Conservation (phyloP, 2,888 invertebrate genomes). For the Acanthococcus lagerstroemiae region DNA sequence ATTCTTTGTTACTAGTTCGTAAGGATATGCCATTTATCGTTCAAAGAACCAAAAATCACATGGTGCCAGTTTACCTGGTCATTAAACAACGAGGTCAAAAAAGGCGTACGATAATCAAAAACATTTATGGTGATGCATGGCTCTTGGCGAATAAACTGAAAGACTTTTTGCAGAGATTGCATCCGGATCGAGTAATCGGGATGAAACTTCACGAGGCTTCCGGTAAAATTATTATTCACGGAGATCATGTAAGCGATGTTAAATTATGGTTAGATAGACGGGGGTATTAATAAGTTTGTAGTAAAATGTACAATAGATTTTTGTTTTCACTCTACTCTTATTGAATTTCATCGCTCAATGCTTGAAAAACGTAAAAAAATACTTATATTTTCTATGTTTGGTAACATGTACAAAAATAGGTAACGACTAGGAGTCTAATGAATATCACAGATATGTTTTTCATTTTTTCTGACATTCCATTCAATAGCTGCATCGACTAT, state of each 20-base stretch:
- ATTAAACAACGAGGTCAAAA: constrained; percentile 50
- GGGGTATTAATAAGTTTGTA: neutral
- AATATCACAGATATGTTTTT: constrained; percentile 23
- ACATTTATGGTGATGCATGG: constrained; percentile 82
- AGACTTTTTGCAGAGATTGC: constrained; percentile 44
- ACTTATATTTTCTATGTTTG: neutral
- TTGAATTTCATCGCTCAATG: no score
- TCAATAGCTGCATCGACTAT: constrained; percentile 38
- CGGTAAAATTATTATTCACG: constrained; percentile 59
- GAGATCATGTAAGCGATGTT: constrained; percentile 60
- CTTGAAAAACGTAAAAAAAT: neutral
- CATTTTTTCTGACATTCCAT: constrained; percentile 35
- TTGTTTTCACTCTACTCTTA: no score
- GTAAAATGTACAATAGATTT: neutral
- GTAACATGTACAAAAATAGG: neutral
- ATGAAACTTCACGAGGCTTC: constrained; percentile 66
- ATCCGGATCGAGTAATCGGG: constrained; percentile 43
- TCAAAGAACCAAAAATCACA: constrained; percentile 64
- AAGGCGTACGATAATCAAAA: constrained; percentile 55
- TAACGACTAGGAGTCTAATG: constrained; percentile 5
- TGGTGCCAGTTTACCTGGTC: constrained; percentile 69
- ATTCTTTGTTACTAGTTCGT: neutral
- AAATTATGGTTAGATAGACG: constrained; percentile 54
- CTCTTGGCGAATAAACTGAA: constrained; percentile 58
- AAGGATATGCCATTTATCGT: constrained; percentile 55